Evolutionary conservation across 2,888 invertebrate genomes (phyloP).

Genomic region (Amblyteles armatorius): DNA sequence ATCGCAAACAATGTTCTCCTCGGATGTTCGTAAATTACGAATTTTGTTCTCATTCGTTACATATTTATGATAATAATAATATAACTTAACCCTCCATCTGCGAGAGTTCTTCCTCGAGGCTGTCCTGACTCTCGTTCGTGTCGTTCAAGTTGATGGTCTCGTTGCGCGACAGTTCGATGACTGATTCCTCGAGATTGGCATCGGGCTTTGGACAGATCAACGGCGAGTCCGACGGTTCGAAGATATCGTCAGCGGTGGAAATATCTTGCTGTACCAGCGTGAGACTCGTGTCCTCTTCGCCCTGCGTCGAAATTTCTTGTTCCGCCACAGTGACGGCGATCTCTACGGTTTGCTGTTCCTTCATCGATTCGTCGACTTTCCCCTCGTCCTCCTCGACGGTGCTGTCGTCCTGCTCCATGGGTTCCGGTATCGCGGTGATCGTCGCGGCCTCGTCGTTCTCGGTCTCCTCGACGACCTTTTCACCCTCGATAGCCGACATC

Average conservation of each 20-base stretch:
- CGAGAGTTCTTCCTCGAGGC: constrained; percentile 82
- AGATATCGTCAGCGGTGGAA: constrained; percentile 76
- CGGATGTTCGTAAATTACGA: not conserved
- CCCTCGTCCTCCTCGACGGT: constrained; percentile 43
- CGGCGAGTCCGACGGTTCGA: constrained; percentile 70
- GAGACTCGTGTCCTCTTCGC: constrained; percentile 58
- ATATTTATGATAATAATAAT: constrained; percentile 8
- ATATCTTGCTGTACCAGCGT: constrained; percentile 72
- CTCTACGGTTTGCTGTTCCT: constrained; percentile 47
- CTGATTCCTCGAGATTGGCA: constrained; percentile 74
- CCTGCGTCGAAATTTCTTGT: constrained; percentile 66
- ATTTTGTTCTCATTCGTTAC: not conserved
- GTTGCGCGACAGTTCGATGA: constrained; percentile 77
- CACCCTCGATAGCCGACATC: constrained; percentile 73
- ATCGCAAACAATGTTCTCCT: not conserved
- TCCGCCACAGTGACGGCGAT: constrained; percentile 54
- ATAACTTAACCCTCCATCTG: constrained; percentile 81
- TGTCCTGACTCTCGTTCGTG: constrained; percentile 83
- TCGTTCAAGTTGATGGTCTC: constrained; percentile 81
- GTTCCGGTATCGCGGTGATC: constrained; percentile 46
- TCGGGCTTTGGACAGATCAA: constrained; percentile 66
- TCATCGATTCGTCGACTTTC: constrained; percentile 45
- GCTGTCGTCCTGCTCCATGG: constrained; percentile 60
- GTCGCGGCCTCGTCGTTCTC: constrained; percentile 21
- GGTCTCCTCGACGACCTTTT: constrained; percentile 17